These are phyloP conservation scores for Sinocyclocheilus anshuiensis DNA, from an alignment of 2,113 vertebrate species.

Conservation along the genomic window DNA sequence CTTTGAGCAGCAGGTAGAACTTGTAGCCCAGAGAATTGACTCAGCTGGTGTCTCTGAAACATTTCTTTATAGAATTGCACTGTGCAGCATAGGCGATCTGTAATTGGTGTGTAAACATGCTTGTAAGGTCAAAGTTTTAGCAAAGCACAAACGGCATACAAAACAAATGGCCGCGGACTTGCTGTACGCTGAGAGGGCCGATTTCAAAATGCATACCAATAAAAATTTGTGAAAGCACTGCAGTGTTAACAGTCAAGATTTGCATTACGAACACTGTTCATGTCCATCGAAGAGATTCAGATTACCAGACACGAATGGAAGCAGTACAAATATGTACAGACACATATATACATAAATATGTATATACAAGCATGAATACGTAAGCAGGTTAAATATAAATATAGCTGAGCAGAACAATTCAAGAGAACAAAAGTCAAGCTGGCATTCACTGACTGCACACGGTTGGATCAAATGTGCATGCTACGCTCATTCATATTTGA, in stretches of 20 bases:
- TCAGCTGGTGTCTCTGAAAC: conserved; percentile 48
- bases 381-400: conserved; percentile 54
- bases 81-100: conserved; percentile 45
- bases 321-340: conserved; percentile 49
- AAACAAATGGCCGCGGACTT: conserved; percentile 24
- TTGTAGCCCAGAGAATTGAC: conserved; percentile 38
- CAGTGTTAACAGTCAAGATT: conserved; percentile 54
- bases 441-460: conserved; percentile 31
- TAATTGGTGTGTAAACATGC: conserved; percentile 50
- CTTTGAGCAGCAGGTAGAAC: conserved; percentile 29
- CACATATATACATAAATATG: conserved; percentile 45
- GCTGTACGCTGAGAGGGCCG: background rate
- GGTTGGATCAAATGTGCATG: conserved; percentile 47
- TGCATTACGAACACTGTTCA: conserved; percentile 39
- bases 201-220: conserved; percentile 22
- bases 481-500: conserved; percentile 36
- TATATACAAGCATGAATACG: conserved; percentile 45
- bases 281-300: conserved; percentile 35
- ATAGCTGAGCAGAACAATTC: conserved; percentile 48
- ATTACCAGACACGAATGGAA: conserved; percentile 31
- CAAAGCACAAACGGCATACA: conserved; percentile 41
- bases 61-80: conserved; percentile 32
- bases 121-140: conserved; percentile 30
- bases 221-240: conserved; percentile 46
- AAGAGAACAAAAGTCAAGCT: conserved; percentile 37